Percentiles rank a stretch among this genome's conserved stretches.
phyloP scores from a whole-genome alignment of 2,888 invertebrate genomes.

The Cryptosula pallasiana region DNA sequence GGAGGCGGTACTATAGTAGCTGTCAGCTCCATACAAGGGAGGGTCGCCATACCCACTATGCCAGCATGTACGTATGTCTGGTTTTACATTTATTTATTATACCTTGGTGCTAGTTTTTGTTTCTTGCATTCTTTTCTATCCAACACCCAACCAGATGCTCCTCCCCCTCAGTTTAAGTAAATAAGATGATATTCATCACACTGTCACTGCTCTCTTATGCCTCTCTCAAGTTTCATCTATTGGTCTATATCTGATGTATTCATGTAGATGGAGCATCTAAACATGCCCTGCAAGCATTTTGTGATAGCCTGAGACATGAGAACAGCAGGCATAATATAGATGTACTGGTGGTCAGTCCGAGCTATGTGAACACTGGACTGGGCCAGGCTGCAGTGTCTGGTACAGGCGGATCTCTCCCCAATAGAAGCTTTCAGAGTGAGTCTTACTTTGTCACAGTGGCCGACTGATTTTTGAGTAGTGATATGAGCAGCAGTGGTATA shows the following conservation, averaged over 20 bases:
- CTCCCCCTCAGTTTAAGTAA: too few relatives aligned
- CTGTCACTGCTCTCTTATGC: too few relatives aligned
- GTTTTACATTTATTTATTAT: too few relatives aligned
- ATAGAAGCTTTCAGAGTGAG: constrained; percentile 26
- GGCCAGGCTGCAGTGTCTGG: constrained; percentile 84
- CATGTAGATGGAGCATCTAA: constrained; percentile 80
- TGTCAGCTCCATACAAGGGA: constrained; percentile 87
- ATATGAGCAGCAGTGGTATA: too few relatives aligned
- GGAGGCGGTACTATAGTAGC: constrained; percentile 76
- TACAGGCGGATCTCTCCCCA: constrained; percentile 61
- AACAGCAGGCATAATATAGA: constrained; percentile 68
- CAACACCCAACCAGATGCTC: too few relatives aligned
- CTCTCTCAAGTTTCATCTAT: too few relatives aligned
- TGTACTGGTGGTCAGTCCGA: constrained; percentile 84
- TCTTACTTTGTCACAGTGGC: too few relatives aligned
- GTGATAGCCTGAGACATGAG: constrained; percentile 84
- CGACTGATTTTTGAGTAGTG: too few relatives aligned
- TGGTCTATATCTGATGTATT: too few relatives aligned
- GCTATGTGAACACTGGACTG: constrained; percentile 82
- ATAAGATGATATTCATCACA: too few relatives aligned
- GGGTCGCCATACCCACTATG: constrained; percentile 76
- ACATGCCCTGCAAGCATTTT: constrained; percentile 92
- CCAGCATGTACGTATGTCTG: constrained; percentile 55
- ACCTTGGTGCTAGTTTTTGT: too few relatives aligned
- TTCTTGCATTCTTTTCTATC: too few relatives aligned